Evolutionary conservation across 2,113 vertebrate genomes (phyloP).

Genomic region (Hippocampus comes): DNA sequence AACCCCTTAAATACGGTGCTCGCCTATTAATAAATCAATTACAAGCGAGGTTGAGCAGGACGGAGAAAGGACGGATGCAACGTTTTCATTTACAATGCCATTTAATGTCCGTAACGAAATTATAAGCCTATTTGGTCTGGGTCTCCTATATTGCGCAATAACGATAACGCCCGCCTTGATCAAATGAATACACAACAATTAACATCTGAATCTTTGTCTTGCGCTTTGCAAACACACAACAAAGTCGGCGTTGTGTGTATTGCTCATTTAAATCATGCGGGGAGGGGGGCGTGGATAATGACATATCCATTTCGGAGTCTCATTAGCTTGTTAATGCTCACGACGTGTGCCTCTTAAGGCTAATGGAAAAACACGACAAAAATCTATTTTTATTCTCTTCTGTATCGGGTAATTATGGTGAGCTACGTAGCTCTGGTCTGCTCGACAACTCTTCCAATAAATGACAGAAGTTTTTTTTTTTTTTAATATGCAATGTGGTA

Average conservation of each 20-base stretch:
- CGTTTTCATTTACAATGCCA: too few relatives aligned
- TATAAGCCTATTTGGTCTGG: too few relatives aligned
- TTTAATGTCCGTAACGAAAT: too few relatives aligned
- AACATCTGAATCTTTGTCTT: neutral
- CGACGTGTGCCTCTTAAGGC: neutral
- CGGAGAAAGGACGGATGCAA: too few relatives aligned
- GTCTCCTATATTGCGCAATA: too few relatives aligned
- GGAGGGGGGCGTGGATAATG: neutral
- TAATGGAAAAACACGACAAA: conserved; percentile 9
- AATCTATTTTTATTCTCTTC: neutral
- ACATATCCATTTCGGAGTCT: neutral
- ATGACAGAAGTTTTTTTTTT: neutral
- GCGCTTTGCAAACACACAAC: neutral
- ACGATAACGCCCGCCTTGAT: neutral
- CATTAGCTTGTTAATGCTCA: conserved; percentile 1
- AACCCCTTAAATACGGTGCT: too few relatives aligned
- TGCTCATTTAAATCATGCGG: neutral
- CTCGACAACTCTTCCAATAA: neutral
- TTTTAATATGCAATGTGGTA: conserved; percentile 4
- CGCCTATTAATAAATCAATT: too few relatives aligned
- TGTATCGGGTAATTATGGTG: conserved; percentile 5
- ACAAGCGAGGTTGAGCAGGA: too few relatives aligned
- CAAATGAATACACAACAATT: neutral
- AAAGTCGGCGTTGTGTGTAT: neutral
- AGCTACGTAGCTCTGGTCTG: neutral